Evolutionary conservation across 2,888 invertebrate genomes (phyloP).

Genomic region (Macrosiphum euphorbiae): DNA sequence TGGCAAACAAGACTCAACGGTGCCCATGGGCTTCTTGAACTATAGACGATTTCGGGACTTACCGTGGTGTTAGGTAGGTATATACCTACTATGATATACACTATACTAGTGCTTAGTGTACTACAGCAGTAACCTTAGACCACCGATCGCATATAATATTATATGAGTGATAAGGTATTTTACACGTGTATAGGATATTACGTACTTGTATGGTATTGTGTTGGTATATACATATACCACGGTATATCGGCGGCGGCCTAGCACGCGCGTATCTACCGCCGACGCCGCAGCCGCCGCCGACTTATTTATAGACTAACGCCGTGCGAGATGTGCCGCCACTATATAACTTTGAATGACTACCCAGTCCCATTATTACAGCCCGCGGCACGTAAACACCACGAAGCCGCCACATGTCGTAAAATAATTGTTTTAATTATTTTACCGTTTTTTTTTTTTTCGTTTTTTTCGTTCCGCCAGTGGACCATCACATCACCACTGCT

Average conservation of each 20-base stretch:
- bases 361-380: neutral
- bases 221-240: neutral
- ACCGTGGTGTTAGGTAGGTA: neutral
- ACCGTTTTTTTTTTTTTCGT: neutral
- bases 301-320: constrained; percentile 47
- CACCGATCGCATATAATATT: too few species aligned
- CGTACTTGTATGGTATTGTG: neutral
- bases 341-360: constrained; percentile 26
- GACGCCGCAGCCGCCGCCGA: neutral
- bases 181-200: neutral
- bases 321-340: constrained; percentile 11
- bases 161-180: neutral
- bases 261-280: constrained; percentile 10
- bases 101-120: too few species aligned
- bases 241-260: neutral
- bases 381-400: neutral
- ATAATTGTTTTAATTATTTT: constrained; percentile 30
- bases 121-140: too few species aligned
- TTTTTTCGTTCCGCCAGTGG: neutral
- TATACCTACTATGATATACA: too few species aligned
- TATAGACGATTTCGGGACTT: neutral
- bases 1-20: neutral
- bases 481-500: neutral
- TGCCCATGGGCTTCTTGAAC: neutral
- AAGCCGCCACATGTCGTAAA: constrained; percentile 10